These are phyloP conservation scores for Elgaria multicarinata DNA, from an alignment of 2,113 vertebrate species.

Conservation along the genomic window DNA sequence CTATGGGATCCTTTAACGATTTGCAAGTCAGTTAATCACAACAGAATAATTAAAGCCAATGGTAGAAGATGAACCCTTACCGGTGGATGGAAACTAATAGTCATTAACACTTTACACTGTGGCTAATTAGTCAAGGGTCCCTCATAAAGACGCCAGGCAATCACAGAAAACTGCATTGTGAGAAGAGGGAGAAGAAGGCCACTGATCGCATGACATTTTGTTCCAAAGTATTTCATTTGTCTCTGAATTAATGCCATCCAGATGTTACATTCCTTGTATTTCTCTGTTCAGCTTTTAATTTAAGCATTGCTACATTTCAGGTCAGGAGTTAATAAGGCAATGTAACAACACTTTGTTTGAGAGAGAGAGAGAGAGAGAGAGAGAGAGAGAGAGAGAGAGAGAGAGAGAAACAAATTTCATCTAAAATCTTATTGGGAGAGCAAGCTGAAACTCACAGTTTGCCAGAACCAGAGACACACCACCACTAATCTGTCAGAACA, in stretches of 20 bases:
- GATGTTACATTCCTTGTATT: conserved; percentile 17
- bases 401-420: background rate
- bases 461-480: too few relatives aligned
- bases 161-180: background rate
- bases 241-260: conserved; percentile 34
- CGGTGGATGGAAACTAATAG: conserved; percentile 51
- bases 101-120: conserved; percentile 47
- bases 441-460: background rate
- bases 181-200: background rate
- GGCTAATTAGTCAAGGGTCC: conserved; percentile 35
- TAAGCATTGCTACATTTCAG: conserved; percentile 1
- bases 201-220: background rate
- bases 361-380: background rate
- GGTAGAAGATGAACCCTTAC: conserved; percentile 52
- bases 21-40: conserved; percentile 60
- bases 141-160: conserved; percentile 9
- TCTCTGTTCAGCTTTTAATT: conserved; percentile 25
- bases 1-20: conserved; percentile 56
- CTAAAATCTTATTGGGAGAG: background rate
- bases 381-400: background rate
- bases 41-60: conserved; percentile 61
- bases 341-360: background rate
- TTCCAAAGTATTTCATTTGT: conserved; percentile 28
- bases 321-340: conserved; percentile 9
- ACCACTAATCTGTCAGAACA: too few relatives aligned